Evolutionary conservation across 2,888 invertebrate species (phyloP).

Genomic region (Hybos culiciformis): DNA sequence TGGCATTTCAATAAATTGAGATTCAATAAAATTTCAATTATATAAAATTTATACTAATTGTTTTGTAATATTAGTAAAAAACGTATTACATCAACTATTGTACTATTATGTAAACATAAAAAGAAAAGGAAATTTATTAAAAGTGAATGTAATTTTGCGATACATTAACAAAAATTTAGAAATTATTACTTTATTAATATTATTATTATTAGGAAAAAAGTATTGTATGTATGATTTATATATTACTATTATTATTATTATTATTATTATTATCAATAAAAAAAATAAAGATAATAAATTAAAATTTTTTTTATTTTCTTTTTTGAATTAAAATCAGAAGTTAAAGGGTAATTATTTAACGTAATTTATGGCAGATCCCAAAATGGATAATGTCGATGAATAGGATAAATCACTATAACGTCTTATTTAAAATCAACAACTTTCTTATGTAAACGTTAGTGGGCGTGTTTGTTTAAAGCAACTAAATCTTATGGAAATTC

Average conservation of each 20-base stretch:
- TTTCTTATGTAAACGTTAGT: no score
- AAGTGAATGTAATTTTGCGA: not conserved
- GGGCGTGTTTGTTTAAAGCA: no score
- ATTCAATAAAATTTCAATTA: not conserved
- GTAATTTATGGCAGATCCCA: no score
- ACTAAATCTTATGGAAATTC: no score
- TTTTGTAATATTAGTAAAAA: not conserved
- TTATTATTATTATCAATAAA: not conserved
- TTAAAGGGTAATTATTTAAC: no score
- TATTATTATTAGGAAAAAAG: not conserved
- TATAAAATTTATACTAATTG: not conserved
- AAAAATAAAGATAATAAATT: no score
- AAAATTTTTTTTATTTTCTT: no score
- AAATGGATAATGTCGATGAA: no score
- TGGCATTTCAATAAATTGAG: slow-evolving; percentile 32
- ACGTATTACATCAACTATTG: not conserved
- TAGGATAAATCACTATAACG: no score
- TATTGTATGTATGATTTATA: slow-evolving; percentile 1
- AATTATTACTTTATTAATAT: not conserved
- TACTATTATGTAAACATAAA: not conserved
- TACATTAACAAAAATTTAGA: not conserved
- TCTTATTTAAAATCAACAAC: no score
- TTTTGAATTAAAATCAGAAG: no score
- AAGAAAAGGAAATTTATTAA: not conserved
- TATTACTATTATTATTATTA: not conserved